phyloP scores from a whole-genome alignment of 1,140 invertebrate genomes.

The Plodia interpunctella region DNA sequence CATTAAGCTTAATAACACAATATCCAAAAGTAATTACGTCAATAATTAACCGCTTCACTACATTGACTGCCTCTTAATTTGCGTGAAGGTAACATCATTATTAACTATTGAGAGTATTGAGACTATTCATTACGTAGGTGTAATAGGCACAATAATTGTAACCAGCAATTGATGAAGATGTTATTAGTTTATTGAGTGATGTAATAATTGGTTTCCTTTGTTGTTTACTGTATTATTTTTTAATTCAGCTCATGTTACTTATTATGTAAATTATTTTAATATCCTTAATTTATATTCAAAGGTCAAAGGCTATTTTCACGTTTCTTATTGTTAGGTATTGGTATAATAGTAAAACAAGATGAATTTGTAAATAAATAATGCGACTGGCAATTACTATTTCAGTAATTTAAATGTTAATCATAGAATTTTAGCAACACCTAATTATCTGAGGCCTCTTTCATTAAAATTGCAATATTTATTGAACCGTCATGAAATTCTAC shows the following conservation, averaged over 20 bases:
- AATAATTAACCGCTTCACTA: constrained; percentile 26
- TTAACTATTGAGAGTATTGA: constrained; percentile 9
- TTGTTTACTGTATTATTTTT: not conserved
- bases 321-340: no score
- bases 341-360: no score
- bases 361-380: no score
- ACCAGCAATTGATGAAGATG: not conserved
- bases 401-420: no score
- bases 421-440: not conserved
- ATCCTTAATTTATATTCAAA: no score
- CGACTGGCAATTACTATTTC: no score
- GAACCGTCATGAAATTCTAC: not conserved
- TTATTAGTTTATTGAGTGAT: not conserved
- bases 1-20: constrained; percentile 34
- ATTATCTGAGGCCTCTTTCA: not conserved
- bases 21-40: constrained; percentile 33
- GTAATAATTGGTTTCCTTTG: not conserved
- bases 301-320: no score
- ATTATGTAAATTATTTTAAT: no score
- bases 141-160: not conserved
- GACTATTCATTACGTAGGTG: constrained; percentile 13
- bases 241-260: no score
- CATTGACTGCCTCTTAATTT: constrained; percentile 28
- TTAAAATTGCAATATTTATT: not conserved
- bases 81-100: constrained; percentile 18